phyloP scores from a whole-genome alignment of 1,140 invertebrate species.

The Chlorops oryzae region DNA sequence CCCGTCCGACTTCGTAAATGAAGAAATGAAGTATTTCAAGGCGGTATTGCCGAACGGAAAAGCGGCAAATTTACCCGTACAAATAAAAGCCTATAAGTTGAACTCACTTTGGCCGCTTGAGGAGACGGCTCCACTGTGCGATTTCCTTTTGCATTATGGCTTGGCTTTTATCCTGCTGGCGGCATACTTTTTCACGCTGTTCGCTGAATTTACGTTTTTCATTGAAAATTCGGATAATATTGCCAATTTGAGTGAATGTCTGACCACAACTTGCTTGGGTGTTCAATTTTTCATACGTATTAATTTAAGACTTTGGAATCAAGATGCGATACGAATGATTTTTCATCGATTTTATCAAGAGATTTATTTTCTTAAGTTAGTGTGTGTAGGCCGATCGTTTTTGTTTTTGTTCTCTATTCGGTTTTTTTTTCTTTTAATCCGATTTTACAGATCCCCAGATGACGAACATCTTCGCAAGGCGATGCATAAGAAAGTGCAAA shows the following conservation, averaged over 20 bases:
- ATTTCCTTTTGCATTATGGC: neutral
- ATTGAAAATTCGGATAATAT: conserved; percentile 2
- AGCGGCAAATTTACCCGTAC: neutral
- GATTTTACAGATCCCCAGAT: no score
- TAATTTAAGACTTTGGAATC: neutral
- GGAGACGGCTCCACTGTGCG: neutral
- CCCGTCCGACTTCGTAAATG: no score
- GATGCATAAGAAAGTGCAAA: no score
- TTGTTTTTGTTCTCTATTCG: no score
- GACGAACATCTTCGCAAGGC: neutral
- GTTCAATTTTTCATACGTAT: conserved; percentile 9
- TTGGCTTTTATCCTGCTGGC: neutral
- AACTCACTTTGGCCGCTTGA: conserved; percentile 10
- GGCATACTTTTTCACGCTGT: neutral
- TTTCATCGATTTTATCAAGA: conserved; percentile 2
- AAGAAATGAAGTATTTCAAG: conserved; percentile 3
- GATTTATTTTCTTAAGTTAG: conserved; percentile 5
- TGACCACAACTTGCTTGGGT: conserved; percentile 9
- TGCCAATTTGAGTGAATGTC: conserved; percentile 4
- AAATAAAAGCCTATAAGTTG: conserved; percentile 5
- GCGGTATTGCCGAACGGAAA: neutral
- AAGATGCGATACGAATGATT: neutral
- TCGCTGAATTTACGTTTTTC: conserved; percentile 3
- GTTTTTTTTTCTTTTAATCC: no score
- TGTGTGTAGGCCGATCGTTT: neutral